Percentiles rank a stretch among this genome's conserved stretches.
These are phyloP conservation scores for Calliphora vomitoria DNA, from an alignment of 2,888 invertebrate species.

Conservation along the genomic window DNA sequence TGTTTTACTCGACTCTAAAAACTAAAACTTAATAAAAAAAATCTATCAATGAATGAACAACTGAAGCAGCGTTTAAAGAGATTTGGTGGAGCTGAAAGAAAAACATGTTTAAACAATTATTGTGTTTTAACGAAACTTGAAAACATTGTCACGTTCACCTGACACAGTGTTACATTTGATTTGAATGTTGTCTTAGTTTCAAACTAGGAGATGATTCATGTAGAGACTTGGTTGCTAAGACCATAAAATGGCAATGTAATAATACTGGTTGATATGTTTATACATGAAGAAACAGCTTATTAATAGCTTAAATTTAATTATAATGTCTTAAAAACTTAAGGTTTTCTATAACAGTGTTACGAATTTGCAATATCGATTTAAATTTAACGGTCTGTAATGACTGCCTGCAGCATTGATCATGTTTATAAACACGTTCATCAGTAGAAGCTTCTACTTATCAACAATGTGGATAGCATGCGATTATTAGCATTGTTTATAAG, in stretches of 20 bases:
- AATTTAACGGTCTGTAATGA: no score
- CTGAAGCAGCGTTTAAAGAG: slow-evolving; percentile 2
- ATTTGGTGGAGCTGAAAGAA: slow-evolving; percentile 7
- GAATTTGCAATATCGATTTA: no score
- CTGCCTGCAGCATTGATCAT: no score
- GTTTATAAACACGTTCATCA: no score
- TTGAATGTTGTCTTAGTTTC: slow-evolving; percentile 40
- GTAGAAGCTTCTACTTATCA: no score
- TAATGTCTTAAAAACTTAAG: no score
- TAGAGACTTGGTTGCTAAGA: background rate
- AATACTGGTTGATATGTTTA: background rate
- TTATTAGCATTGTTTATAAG: no score
- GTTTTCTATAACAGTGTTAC: no score
- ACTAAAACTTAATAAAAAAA: slow-evolving; percentile 7
- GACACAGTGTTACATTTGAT: slow-evolving; percentile 35
- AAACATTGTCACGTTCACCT: slow-evolving; percentile 50
- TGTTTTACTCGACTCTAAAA: slow-evolving; percentile 21
- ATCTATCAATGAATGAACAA: slow-evolving; percentile 60
- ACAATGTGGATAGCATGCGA: no score
- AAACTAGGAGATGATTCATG: background rate
- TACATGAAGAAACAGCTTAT: background rate
- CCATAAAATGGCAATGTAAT: background rate
- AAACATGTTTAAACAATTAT: slow-evolving; percentile 28
- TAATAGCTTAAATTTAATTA: no score
- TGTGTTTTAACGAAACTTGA: background rate